Evolutionary conservation across 2,888 invertebrate genomes (phyloP).

Genomic region (Teleiodes luculella): DNA sequence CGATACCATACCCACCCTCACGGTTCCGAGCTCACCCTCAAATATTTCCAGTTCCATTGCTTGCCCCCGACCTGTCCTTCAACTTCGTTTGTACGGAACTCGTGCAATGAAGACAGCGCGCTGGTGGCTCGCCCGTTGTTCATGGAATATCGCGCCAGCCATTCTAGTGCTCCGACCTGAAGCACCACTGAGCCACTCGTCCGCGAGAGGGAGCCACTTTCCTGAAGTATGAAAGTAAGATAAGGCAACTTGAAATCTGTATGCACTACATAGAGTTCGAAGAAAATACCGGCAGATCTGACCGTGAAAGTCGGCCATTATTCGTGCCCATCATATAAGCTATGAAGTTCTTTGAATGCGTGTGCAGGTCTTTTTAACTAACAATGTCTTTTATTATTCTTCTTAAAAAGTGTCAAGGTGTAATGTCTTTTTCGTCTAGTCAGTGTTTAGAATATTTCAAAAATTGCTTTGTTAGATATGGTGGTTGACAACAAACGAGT

Average conservation of each 20-base stretch:
- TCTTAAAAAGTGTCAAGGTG: too few species aligned
- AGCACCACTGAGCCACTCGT: constrained; percentile 69
- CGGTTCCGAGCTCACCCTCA: constrained; percentile 69
- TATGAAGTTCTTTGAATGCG: too few species aligned
- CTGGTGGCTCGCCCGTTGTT: constrained; percentile 68
- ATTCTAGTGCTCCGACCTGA: constrained; percentile 66
- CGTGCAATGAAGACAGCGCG: constrained; percentile 75
- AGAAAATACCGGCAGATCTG: too few species aligned
- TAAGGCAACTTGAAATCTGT: background rate
- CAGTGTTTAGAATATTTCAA: too few species aligned
- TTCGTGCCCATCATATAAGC: too few species aligned
- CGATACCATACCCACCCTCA: background rate
- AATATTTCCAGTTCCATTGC: constrained; percentile 82
- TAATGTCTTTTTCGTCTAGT: too few species aligned
- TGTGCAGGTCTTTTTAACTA: too few species aligned
- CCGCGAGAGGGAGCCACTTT: constrained; percentile 34
- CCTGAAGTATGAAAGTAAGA: background rate
- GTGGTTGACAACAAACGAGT: too few species aligned
- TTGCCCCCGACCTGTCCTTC: constrained; percentile 73
- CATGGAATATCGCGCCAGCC: constrained; percentile 70
- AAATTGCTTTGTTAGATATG: too few species aligned
- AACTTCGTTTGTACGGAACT: constrained; percentile 70
- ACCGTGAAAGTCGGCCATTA: too few species aligned
- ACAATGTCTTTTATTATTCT: too few species aligned
- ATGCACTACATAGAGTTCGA: too few species aligned